Base-by-base conservation (phyloP, 2,113 vertebrate species). In the Numenius arquata region DNA sequence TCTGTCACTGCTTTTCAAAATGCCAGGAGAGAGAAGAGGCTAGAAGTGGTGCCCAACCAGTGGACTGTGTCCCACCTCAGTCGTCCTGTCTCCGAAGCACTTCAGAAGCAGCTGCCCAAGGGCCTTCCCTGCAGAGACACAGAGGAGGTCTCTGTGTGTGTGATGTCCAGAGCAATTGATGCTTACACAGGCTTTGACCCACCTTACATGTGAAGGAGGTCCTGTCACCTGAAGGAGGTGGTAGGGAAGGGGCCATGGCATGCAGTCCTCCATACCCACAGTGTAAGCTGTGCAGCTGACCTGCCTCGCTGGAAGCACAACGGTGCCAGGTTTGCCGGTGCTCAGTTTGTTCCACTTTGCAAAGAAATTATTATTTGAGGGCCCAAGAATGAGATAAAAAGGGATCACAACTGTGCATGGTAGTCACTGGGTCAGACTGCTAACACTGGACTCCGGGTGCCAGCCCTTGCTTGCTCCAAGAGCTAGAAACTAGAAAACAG, bases 61-160 rank as follows among this genome's bases (percentile, higher is more conserved):
- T 1, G 23, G 34, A 19, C 58, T 14, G 4, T 9, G 6, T 43
- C 43, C 56, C 63, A 41, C 53, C 27, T 85, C 43, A 5, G 43
- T 3, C 0, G 0, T 76, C 36, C 74, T 65, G 66, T 48, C 27
- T 47, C 21, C 43, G 53, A 34, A 82, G 26, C 0, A 1, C 43
- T 72, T 41, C 66, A 70, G 67, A 52, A 91, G 15, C 15, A 66
- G 16, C 22, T 41, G 48, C 30, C 43, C 32, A 38, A 59, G 45
- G 25, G 25, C 22, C 43, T 65, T 65, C 30, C 17, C 58, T 18
- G 40, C 12, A 50, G 30, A 72, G 19, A 52, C 9, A 32, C 17
- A 45, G 36, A 58, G 36, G 38, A 74, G 3, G 1, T 53, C 8
- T 73, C 34, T n/a, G 30, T 2, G 1, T 5, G 4, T 21, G 14